Base-by-base conservation (phyloP, 1,140 invertebrate species). In the Drosophila miranda region DNA sequence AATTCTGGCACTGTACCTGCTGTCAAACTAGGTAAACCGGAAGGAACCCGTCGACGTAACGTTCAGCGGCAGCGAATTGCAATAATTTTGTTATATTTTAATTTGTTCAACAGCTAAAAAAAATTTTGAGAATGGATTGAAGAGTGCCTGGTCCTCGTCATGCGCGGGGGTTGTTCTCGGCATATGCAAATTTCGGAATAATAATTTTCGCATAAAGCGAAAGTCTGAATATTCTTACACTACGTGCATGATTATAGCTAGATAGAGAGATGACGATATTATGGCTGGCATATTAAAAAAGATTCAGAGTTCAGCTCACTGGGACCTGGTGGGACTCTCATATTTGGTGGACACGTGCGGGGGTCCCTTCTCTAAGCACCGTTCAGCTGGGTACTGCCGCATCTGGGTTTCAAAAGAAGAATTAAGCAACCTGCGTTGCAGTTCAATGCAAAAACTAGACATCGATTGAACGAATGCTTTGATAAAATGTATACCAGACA, bases 81-180 rank as follows among this genome's bases (percentile, higher is more conserved):
- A 68, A 68, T 68, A 11, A 68, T 14, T 43, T 43, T 48, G 0
- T 42, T 61, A 23, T 45, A 67, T 45, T 45, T 45, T 75, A 52
- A 79, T 68, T 70, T 76, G 53, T 63, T 66, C 59, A 81, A 77
- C 82, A 87, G 82, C 67, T 75, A 87, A 87, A 72, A 87, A 76
- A 84, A 84, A 87, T 72, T 6, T 26, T 5, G 23, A 26, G 6
- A 4, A 5, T 26, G 3, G 23, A 26, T 26, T 5, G 23, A 26
- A 5, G 23, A 26, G 23, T 5, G 23, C 4, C 23, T 26, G 23
- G 23, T 26, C 23, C 23, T 5, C 4, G 23, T 26, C 23, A 3
- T 5, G 43, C 28, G 11, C 7, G 19, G 19, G 72, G 72, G 73
- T 69, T 51, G 72, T 19, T 48, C 11, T 0, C 3, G 21, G 3